Evolutionary conservation across 92 coral and sea anemone genomes (phyloP), one percentile per base, ranked within the genome.

Genomic region (Actinostola sp.): DNA sequence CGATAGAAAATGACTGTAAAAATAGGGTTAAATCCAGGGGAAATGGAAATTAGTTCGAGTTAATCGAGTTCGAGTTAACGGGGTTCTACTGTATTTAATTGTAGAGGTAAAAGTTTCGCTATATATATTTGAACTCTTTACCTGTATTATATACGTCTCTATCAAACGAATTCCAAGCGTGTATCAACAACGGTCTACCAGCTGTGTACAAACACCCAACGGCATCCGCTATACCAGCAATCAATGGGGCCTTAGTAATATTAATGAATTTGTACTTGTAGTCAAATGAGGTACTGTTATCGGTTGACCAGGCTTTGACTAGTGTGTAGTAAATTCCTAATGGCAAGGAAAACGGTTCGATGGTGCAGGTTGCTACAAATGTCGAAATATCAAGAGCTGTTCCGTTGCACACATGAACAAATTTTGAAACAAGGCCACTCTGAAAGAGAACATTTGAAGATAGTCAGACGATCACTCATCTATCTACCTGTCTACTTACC

Each of bases 141-240:
- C 74, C 74, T 51, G 74, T 7, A 2, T 2, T 2, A 31, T 31
- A 68, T 8, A 0, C 1, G 45, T 49, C 26, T 16, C 7, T 21
- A 32, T 68, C 74, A 21, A 30, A 68, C 15, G 74, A 68, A 19
- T 28, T 57, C 6, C 36, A 27, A 30, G 3, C 63, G 39, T 57
- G 26, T 1, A 57, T 13, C 10, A 13, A 26, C 8, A 57, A 29
- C 5, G 38, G 63, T 17, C 11, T 3, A 9, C 63, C 63, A 57
- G 27, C 3, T 6, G 63, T 27, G 17, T 57, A 57, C 16, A 27
- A 27, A 16, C 63, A 57, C 39, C 19, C 8, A 20, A 11, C 59
- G 31, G 20, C 61, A 27, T 30, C 8, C 12, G 12, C 28, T 2
- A 70, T 70, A 27, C 7, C 9, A 19, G 75, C 75, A 1, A 21